Conservation (phyloP, 2,888 invertebrate species). For the Acronicta aceris region DNA sequence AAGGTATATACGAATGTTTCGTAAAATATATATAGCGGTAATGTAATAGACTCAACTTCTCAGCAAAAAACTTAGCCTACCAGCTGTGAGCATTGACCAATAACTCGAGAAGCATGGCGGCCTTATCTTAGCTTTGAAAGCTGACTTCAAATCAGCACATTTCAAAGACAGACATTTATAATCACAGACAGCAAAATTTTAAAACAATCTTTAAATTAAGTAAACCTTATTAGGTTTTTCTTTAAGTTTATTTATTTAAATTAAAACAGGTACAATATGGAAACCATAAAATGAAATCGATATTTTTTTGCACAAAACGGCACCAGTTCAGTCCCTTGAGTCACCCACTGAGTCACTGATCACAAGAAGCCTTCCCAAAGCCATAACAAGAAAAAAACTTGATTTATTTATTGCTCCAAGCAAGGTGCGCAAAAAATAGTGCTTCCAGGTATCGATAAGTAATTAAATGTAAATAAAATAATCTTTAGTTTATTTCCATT, state of each 20-base stretch:
- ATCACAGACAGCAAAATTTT: too few species aligned
- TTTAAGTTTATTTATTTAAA: not conserved
- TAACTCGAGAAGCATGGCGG: too few species aligned
- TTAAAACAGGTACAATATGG: not conserved
- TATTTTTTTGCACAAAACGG: constrained; percentile 6
- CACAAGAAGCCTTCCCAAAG: constrained; percentile 14
- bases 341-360: constrained; percentile 50
- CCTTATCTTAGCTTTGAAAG: too few species aligned
- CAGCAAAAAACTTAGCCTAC: too few species aligned
- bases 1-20: too few species aligned
- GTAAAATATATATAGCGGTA: too few species aligned
- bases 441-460: not conserved
- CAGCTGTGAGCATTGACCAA: too few species aligned
- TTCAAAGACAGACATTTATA: too few species aligned
- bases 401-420: constrained; percentile 26
- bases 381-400: constrained; percentile 20
- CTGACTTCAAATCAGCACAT: too few species aligned
- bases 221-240: too few species aligned
- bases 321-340: constrained; percentile 29
- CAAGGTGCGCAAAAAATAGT: constrained; percentile 12
- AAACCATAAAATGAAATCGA: not conserved
- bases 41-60: too few species aligned
- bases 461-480: not conserved
- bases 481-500: not conserved
- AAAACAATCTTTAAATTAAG: too few species aligned